Percentiles rank a stretch among this genome's conserved stretches.
Evolutionary conservation across 2,888 invertebrate species (phyloP).

Genomic region (Phytoseiulus persimilis): DNA sequence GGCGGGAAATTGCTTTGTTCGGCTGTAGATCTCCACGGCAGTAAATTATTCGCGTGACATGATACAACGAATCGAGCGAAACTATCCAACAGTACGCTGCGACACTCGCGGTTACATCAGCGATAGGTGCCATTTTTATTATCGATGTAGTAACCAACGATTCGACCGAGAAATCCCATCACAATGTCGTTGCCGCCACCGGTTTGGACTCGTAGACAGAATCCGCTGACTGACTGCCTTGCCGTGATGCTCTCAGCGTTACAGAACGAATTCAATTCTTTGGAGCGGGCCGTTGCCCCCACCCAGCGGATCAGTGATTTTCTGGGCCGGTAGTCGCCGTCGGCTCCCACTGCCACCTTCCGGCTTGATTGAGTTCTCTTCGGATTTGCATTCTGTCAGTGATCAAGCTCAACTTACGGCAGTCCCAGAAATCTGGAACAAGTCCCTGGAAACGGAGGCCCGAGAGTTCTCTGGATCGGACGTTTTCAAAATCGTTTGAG

Average conservation of each 20-base stretch:
- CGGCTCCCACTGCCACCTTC: background rate
- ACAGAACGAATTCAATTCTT: background rate
- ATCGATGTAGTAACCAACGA: background rate
- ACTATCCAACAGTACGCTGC: background rate
- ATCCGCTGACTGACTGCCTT: background rate
- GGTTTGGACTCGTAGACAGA: too few relatives aligned
- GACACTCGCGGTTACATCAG: background rate
- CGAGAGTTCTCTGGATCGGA: background rate
- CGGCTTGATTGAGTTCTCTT: background rate
- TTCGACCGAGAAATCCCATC: background rate
- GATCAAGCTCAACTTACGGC: background rate
- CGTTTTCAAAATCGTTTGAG: too few relatives aligned
- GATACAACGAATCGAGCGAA: background rate
- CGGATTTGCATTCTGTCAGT: background rate
- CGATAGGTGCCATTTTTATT: background rate
- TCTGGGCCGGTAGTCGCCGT: background rate
- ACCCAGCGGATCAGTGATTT: background rate
- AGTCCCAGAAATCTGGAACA: background rate
- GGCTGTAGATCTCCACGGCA: background rate
- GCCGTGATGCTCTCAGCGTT: background rate
- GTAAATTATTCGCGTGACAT: background rate
- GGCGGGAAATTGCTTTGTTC: background rate
- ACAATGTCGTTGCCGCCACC: background rate
- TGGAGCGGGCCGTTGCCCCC: background rate
- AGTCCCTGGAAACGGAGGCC: background rate